Evolutionary conservation across 2,888 invertebrate species (phyloP).

Genomic region (Physocephala rufipes): DNA sequence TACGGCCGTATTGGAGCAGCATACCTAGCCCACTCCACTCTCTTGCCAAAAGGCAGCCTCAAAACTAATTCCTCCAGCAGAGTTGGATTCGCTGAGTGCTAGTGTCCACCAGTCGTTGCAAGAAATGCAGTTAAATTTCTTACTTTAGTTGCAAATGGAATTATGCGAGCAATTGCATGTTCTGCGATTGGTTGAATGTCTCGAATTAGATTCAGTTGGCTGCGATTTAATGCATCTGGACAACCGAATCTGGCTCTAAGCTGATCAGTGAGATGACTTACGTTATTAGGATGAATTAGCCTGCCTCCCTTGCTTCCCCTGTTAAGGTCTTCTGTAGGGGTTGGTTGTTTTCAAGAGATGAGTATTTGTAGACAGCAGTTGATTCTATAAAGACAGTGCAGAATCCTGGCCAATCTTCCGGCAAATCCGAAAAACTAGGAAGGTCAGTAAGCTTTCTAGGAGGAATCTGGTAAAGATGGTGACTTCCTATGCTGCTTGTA

Average conservation of each 20-base stretch:
- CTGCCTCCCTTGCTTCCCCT: conserved; percentile 35
- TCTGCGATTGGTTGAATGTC: conserved; percentile 38
- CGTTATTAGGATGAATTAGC: conserved; percentile 40
- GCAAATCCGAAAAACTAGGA: conserved; percentile 36
- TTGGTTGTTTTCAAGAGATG: conserved; percentile 39
- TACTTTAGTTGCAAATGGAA: conserved; percentile 31
- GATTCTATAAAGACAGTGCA: conserved; percentile 30
- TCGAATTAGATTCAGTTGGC: conserved; percentile 38
- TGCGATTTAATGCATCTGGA: conserved; percentile 36
- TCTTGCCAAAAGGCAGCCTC: neutral
- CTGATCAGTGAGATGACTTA: conserved; percentile 29
- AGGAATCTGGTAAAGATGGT: neutral
- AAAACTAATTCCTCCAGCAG: neutral
- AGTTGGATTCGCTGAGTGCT: conserved; percentile 4
- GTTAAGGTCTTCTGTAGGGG: conserved; percentile 34
- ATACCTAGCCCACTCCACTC: conserved; percentile 8
- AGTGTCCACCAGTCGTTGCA: conserved; percentile 3
- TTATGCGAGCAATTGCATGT: conserved; percentile 32
- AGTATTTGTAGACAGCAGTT: conserved; percentile 33
- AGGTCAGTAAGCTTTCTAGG: conserved; percentile 35
- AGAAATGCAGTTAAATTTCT: conserved; percentile 7
- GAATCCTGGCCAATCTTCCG: conserved; percentile 39
- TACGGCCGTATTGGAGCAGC: neutral
- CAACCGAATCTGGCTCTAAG: conserved; percentile 35
- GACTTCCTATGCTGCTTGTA: neutral